These are phyloP conservation scores for Kuschelorhynchus macadamiae DNA, from an alignment of 2,888 invertebrate genomes.

Conservation along the genomic window DNA sequence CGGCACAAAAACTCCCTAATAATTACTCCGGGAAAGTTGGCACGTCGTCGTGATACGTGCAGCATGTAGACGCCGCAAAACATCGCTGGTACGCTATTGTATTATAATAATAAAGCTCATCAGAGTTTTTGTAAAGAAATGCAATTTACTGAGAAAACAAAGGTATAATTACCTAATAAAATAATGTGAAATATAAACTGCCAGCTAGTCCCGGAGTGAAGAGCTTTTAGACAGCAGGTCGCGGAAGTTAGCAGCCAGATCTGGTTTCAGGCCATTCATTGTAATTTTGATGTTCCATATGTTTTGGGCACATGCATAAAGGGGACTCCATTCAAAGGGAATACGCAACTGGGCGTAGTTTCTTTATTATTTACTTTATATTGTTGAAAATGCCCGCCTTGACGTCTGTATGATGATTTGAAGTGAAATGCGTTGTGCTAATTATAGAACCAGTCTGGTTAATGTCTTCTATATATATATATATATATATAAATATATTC, in stretches of 20 bases:
- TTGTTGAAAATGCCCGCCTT: too few relatives aligned
- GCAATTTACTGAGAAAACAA: slow-evolving; percentile 16
- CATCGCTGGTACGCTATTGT: background rate
- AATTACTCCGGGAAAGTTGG: slow-evolving; percentile 1
- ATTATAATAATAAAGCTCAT: slow-evolving; percentile 15
- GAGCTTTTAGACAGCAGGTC: background rate
- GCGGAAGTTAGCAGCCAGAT: slow-evolving; percentile 1
- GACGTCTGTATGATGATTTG: too few relatives aligned
- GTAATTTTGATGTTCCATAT: too few relatives aligned
- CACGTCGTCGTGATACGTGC: background rate
- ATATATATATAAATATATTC: too few relatives aligned
- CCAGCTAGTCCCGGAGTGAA: background rate
- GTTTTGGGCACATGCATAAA: too few relatives aligned
- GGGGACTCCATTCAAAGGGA: too few relatives aligned
- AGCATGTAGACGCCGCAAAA: background rate
- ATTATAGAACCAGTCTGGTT: too few relatives aligned
- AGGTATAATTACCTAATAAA: slow-evolving; percentile 16
- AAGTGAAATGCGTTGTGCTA: too few relatives aligned
- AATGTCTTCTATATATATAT: too few relatives aligned
- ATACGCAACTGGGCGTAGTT: too few relatives aligned
- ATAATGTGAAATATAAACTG: slow-evolving; percentile 12
- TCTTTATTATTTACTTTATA: too few relatives aligned
- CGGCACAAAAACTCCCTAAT: background rate
- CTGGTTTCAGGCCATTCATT: slow-evolving; percentile 1
- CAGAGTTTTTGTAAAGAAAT: background rate